These are phyloP conservation scores for Dromius quadrimaculatus DNA, from an alignment of 2,888 invertebrate genomes.

Conservation along the genomic window DNA sequence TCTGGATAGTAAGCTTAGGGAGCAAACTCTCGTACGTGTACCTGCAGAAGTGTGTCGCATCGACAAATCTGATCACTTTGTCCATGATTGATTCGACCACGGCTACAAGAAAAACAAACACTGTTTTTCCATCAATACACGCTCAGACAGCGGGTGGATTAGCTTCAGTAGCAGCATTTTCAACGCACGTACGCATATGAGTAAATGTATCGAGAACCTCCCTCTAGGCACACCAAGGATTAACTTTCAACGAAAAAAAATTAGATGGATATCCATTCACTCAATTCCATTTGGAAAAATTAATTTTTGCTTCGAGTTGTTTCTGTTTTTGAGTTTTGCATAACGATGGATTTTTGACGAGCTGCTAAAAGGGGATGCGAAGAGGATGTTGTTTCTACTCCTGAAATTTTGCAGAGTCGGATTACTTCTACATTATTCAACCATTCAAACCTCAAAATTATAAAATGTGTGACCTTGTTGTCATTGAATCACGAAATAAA, in stretches of 20 bases:
- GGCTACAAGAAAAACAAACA: constrained; percentile 47
- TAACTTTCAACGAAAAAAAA: constrained; percentile 35
- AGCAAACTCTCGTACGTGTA: constrained; percentile 24
- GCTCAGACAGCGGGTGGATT: constrained; percentile 38
- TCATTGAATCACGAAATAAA: too few species aligned
- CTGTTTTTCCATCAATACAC: constrained; percentile 48
- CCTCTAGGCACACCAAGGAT: constrained; percentile 10
- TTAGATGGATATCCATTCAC: constrained; percentile 38
- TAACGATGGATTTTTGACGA: constrained; percentile 27
- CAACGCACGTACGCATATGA: constrained; percentile 1
- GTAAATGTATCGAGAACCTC: constrained; percentile 5
- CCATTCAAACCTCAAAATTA: too few species aligned
- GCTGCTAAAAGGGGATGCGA: constrained; percentile 10
- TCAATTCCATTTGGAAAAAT: constrained; percentile 28
- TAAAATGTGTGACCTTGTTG: too few species aligned
- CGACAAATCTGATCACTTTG: constrained; percentile 51
- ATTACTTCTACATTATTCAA: too few species aligned
- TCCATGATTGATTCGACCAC: constrained; percentile 47
- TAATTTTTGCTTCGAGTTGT: constrained; percentile 35
- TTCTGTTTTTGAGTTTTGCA: constrained; percentile 37
- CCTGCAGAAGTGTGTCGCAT: constrained; percentile 42
- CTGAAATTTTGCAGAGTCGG: constrained; percentile 19
- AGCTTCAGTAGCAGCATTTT: neutral
- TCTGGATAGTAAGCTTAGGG: neutral
- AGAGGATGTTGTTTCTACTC: constrained; percentile 17